Base-by-base conservation (phyloP, 2,797 vertebrate species). In the Lepus townsendii region DNA sequence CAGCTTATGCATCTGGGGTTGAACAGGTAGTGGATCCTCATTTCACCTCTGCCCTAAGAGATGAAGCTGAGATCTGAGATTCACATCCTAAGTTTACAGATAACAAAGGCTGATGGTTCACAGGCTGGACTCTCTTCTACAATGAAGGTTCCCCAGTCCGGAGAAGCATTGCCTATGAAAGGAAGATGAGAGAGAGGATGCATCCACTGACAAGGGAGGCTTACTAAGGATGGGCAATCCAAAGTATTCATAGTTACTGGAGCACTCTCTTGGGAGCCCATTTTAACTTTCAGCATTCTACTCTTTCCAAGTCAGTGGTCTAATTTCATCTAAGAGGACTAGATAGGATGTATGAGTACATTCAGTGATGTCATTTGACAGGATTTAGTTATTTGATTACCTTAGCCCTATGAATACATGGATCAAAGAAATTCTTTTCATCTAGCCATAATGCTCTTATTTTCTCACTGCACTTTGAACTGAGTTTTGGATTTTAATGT, bases 291-390 rank as follows among this genome's bases (percentile, higher is more conserved):
- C 22, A 79, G 76, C 11, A 22, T 42, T 83, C 3, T 66, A 11
- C 38, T 79, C 50, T 93, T 82, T 16, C 20, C 62, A n/a, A 35
- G 32, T 71, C 26, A 19, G 38, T 88, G 32, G 12, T 82, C 57
- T 90, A 94, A 78, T 93, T 92, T 95, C 30, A 82, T 16, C n/a
- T 54, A 63, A 89, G 2, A 27, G 60, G 52, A 24, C 22, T 50
- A 66, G 27, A 10, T 65, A 91, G 19, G 22, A 65, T 57, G 22
- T 60, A 19, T 57, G 54, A 57, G 54, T 57, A 57, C 2, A 63
- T 62, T 76, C 13, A 19, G 42, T 83, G 79, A 68, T 68, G 42
- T 30, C 42, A 82, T 75, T 86, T 79, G 73, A 84, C 35, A 85
- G 10, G 63, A 60, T 83, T 62, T 38, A 35, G 32, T 57, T 76